These are phyloP conservation scores for Lathamus discolor DNA, from an alignment of 2,113 vertebrate species.

Conservation along the genomic window DNA sequence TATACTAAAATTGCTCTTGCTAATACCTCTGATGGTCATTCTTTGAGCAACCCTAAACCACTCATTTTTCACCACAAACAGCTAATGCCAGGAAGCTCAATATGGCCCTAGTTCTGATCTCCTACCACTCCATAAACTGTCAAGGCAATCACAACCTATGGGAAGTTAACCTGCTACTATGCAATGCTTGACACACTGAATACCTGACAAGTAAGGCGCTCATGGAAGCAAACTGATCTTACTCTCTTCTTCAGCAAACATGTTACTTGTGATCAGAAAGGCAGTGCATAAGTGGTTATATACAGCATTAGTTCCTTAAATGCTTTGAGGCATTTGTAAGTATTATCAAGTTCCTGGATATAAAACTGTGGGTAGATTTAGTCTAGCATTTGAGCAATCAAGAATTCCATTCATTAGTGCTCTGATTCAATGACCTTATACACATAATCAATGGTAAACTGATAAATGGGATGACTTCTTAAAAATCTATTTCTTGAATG, in stretches of 20 bases:
- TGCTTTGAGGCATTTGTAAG: slow-evolving; percentile 27
- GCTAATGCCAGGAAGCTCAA: neutral
- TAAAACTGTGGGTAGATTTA: slow-evolving; percentile 13
- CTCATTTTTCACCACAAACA: neutral
- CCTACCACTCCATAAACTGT: neutral
- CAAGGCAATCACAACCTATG: neutral
- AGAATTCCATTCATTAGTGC: slow-evolving; percentile 49
- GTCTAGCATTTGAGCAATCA: neutral
- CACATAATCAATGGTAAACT: slow-evolving; percentile 70
- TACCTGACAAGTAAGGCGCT: neutral
- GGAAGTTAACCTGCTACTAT: neutral
- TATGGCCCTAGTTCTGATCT: neutral
- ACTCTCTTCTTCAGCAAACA: neutral
- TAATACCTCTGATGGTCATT: neutral
- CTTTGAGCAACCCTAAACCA: neutral
- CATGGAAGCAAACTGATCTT: neutral
- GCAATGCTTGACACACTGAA: neutral
- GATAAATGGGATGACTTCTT: slow-evolving; percentile 70
- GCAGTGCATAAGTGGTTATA: neutral
- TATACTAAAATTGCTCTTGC: neutral
- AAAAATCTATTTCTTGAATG: slow-evolving; percentile 70
- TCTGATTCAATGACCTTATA: slow-evolving; percentile 62
- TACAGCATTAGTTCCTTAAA: neutral
- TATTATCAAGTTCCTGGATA: slow-evolving; percentile 7
- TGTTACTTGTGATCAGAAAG: neutral